Percentiles rank a stretch among this genome's conserved stretches.
These are phyloP conservation scores for Drosophila busckii DNA, from an alignment of 1,140 invertebrate species.

Conservation along the genomic window DNA sequence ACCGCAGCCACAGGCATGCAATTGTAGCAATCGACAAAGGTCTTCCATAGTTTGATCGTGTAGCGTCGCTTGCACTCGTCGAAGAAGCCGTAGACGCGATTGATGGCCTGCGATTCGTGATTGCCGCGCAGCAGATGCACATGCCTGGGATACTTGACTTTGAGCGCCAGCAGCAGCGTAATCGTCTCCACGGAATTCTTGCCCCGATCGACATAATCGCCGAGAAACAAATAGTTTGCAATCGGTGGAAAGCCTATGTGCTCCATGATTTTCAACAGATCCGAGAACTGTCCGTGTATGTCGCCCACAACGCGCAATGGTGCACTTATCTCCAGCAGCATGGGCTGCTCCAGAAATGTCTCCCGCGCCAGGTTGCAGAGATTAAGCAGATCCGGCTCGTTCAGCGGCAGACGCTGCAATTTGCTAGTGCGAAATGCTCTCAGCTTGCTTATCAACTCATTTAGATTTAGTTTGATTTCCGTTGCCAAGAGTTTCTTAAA, in stretches of 20 bases:
- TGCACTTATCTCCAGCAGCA: conserved; percentile 96
- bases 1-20: conserved; percentile 93
- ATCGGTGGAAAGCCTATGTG: conserved; percentile 99
- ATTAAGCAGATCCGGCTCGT: conserved; percentile 8
- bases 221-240: conserved; percentile 98
- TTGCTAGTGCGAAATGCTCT: conserved; percentile 2
- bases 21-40: conserved; percentile 85
- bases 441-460: conserved; percentile 15
- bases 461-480: not conserved
- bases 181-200: conserved; percentile 93
- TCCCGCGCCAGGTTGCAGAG: conserved; percentile 91
- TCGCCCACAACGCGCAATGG: conserved; percentile 99
- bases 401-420: conserved; percentile 6
- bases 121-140: conserved; percentile 89
- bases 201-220: conserved; percentile 91
- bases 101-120: conserved; percentile 81
- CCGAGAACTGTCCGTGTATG: conserved; percentile 99
- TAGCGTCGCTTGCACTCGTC: conserved; percentile 97
- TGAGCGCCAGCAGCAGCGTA: conserved; percentile 94
- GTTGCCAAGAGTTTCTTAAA: too few species aligned
- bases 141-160: conserved; percentile 93
- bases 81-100: conserved; percentile 95
- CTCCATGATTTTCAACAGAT: conserved; percentile 97
- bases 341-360: conserved; percentile 98
- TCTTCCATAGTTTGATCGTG: conserved; percentile 98